These are phyloP conservation scores for Alfaro cultratus DNA, from an alignment of 2,797 vertebrate genomes.

Conservation along the genomic window DNA sequence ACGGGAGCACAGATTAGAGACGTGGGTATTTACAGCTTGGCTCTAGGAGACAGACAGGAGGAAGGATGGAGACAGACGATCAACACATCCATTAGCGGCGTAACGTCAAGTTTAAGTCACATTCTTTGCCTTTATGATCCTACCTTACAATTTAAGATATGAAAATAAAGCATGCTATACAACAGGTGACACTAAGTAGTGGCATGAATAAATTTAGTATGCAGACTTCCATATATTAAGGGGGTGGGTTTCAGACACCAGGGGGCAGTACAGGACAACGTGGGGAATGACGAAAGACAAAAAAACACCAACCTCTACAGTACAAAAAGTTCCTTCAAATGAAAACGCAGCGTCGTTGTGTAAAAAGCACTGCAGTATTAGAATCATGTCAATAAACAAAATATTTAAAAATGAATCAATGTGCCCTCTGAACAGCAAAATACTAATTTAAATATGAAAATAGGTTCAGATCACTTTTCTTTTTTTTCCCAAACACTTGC, in stretches of 20 bases:
- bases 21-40: slow-evolving; percentile 84
- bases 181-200: slow-evolving; percentile 49
- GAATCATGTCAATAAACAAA: slow-evolving; percentile 57
- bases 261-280: slow-evolving; percentile 72
- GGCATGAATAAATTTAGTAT: slow-evolving; percentile 45
- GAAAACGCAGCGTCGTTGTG: slow-evolving; percentile 53
- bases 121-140: slow-evolving; percentile 74
- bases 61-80: slow-evolving; percentile 63
- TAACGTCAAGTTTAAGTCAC: slow-evolving; percentile 76
- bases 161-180: slow-evolving; percentile 73
- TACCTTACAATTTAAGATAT: slow-evolving; percentile 63
- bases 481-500: slow-evolving; percentile 81
- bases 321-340: slow-evolving; percentile 66
- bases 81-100: slow-evolving; percentile 79
- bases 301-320: slow-evolving; percentile 43
- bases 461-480: slow-evolving; percentile 88
- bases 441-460: slow-evolving; percentile 99
- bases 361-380: slow-evolving; percentile 66
- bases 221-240: slow-evolving; percentile 31
- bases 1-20: slow-evolving; percentile 76
- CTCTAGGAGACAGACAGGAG: slow-evolving; percentile 73
- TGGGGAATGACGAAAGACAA: slow-evolving; percentile 36
- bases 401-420: slow-evolving; percentile 71
- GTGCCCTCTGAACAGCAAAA: slow-evolving; percentile 89
- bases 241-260: slow-evolving; percentile 63